Base-by-base conservation (phyloP, 2,113 vertebrate species). In the Octodon degus region DNA sequence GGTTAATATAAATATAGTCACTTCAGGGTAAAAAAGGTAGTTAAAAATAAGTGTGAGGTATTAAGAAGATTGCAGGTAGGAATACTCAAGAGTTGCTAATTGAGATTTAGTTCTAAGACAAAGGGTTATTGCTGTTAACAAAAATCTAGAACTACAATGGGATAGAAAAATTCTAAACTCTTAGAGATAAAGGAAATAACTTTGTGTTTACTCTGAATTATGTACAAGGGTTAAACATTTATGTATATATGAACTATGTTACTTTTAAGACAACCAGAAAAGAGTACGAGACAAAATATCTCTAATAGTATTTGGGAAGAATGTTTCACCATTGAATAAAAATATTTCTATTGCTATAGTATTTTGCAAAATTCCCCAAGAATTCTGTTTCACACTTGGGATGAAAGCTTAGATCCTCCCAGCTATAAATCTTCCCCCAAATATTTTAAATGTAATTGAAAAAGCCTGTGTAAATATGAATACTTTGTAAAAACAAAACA, bases 371-470 rank as follows among this genome's bases (percentile, higher is more conserved):
- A 98, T 98, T 96, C 97, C 96, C 97, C 2, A 96, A 93, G 60
- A 95, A 74, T 96, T 90, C 67, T 95, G 47, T 76, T 97, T 98
- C 98, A 96, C 95, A 96, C 85, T 95, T 86, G 94, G 76, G 93
- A 97, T 97, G 95, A 97, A 97, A 94, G 83, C 96, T 72, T 96
- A 67, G 68, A 47, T 79, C 74, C 72, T 10, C 8, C 96, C 53
- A 8, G 2, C 58, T 88, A 95, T 32, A 97, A 97, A 97, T 97
- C 5, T 90, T 95, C 80, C 89, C 50, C 37, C 63, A 97, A 97
- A 97, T 96, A 97, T 93, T 98, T 97, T 96, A 97, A 96, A 97
- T 89, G 74, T 95, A 98, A 98, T 81, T 97, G 94, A 79, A 88
- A 97, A 93, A 79, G 96, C 68, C 95, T 55, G 83, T 27, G 12